These are phyloP conservation scores for Bos indicus DNA, from an alignment of 2,113 vertebrate species.

Conservation along the genomic window DNA sequence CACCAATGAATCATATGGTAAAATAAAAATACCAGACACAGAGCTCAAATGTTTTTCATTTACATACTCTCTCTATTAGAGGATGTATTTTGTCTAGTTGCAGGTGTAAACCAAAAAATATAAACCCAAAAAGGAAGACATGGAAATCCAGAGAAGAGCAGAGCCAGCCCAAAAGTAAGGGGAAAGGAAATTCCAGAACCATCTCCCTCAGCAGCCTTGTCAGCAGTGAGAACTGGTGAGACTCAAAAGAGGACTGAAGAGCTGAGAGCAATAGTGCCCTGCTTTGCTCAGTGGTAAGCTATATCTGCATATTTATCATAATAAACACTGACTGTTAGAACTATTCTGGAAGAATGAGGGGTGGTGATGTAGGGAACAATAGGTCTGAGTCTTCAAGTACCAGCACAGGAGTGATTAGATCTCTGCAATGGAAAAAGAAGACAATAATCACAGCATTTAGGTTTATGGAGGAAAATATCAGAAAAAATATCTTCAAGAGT, in stretches of 20 bases:
- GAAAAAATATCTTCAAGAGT: not conserved
- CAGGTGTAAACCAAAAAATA: not conserved
- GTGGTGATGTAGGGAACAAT: not conserved
- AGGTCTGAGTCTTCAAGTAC: not conserved
- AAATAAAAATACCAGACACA: constrained; percentile 2
- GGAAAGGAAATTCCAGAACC: not conserved
- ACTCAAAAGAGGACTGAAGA: not conserved
- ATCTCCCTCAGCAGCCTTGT: not conserved
- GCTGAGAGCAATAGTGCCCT: not conserved
- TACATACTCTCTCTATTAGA: not conserved
- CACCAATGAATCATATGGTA: not conserved
- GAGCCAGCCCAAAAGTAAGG: not conserved
- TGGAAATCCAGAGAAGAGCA: not conserved
- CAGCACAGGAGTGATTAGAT: not conserved
- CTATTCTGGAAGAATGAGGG: not conserved
- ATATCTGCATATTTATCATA: not conserved
- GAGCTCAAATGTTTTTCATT: not conserved
- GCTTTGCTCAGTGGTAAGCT: not conserved
- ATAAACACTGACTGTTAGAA: not conserved
- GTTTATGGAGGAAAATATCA: not conserved
- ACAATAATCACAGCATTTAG: not conserved
- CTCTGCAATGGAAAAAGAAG: not conserved
- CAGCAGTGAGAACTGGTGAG: not conserved
- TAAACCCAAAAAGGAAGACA: not conserved
- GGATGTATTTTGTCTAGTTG: not conserved